Percentiles rank a stretch among this genome's conserved stretches.
Evolutionary conservation across 1,140 invertebrate species (phyloP).

Genomic region (Drosophila kanapiae): DNA sequence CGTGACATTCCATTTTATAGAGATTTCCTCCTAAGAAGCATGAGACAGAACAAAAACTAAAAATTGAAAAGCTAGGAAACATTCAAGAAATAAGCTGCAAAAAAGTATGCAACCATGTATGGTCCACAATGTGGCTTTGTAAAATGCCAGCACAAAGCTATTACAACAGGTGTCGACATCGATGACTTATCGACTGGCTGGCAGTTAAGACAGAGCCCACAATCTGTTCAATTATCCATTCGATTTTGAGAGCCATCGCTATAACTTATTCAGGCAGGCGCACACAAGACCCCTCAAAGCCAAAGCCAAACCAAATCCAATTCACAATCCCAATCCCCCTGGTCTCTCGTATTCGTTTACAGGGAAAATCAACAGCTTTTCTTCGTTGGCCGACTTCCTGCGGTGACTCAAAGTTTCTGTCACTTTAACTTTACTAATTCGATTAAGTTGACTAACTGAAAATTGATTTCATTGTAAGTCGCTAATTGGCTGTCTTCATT

Average conservation of each 20-base stretch:
- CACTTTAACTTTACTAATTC: constrained; percentile 73
- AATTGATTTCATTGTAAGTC: constrained; percentile 75
- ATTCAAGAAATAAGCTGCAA: neutral
- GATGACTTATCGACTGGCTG: constrained; percentile 35
- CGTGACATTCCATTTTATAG: too few species aligned
- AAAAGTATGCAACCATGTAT: constrained; percentile 4
- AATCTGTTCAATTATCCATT: constrained; percentile 44
- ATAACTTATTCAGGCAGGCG: constrained; percentile 31
- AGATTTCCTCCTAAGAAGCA: neutral
- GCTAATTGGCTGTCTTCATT: constrained; percentile 64
- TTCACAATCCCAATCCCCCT: neutral
- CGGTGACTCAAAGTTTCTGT: constrained; percentile 61
- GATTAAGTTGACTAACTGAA: constrained; percentile 75
- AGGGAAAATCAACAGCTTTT: constrained; percentile 38
- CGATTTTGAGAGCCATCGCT: constrained; percentile 8
- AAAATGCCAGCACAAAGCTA: neutral
- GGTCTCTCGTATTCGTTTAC: constrained; percentile 1
- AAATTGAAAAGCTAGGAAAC: neutral
- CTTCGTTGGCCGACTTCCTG: constrained; percentile 33
- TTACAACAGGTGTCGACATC: constrained; percentile 36
- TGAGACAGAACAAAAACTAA: neutral
- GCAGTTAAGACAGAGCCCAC: constrained; percentile 9
- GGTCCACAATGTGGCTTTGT: neutral
- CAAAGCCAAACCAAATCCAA: neutral
- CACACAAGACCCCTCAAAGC: neutral